Base-by-base conservation (phyloP, 2,888 invertebrate species). In the Epistrophe grossulariae region DNA sequence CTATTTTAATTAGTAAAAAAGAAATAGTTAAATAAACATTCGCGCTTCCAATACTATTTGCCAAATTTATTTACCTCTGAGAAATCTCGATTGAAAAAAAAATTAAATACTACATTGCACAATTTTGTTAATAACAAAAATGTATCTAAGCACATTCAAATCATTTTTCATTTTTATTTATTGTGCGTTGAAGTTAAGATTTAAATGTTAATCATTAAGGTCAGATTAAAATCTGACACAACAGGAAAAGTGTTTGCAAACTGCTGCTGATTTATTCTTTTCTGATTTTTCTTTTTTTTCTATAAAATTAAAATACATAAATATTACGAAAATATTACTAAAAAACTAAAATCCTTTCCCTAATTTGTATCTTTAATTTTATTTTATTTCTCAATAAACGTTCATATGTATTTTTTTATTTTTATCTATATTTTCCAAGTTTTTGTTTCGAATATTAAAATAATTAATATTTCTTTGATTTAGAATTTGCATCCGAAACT, bases 21-120 rank as follows among this genome's bases (percentile, higher is more conserved):
- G 66, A 80, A 80, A 87, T 82, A 87, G 76, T 77, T 72, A 68
- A 81, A 68, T 50, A 68, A 83, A 87, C 88, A 91, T 91, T 91
- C 91, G 92, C 92, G 92, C 92, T 92, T 92, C 92, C 92, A 92
- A 89, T 90, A 90, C 90, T 90, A 91, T 92, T 92, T 91, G 92
- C 92, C 92, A 92, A 92, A 92, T 92, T 91, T 85, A 85, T 85
- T 85, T 85, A 85, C 57, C 73, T 73, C 59, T 74, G 80, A 88
- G 83, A 76, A 81, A 66, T 73, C 59, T 80, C 70, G 62, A 84
- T 72, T 68, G 15, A 40, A 81, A 68, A 59, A 73, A 64, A 57
- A 77, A 17, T 62, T 40, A 68, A 57, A 71, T 72, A 77, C 77
- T 81, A 59, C 81, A 88, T 68, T 48, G 78, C 85, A 82, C 88